Base-by-base conservation (phyloP, 2,888 invertebrate species). In the Platycnemis pennipes region DNA sequence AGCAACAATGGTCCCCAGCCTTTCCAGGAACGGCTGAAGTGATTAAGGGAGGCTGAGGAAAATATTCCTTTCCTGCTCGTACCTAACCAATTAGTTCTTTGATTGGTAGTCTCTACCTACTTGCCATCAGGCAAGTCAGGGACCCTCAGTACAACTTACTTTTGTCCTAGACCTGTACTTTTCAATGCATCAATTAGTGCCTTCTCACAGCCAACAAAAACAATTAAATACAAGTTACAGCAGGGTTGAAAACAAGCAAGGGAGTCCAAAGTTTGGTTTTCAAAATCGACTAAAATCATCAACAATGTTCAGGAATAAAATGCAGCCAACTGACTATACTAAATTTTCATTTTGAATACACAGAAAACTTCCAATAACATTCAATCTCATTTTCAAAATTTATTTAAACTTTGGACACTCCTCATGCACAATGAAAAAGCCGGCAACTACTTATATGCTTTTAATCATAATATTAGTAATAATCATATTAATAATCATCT, bases 401-500 rank as follows among this genome's bases (percentile, higher is more conserved):
- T 94, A 89, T 85, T 94, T 94, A 91, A 94, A 94, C 88, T 89
- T 89, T 87, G 89, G 49, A 94, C 94, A 94, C 86, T 56, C 88
- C 87, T 94, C 69, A 94, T 94, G 94, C 88, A 86, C 94, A 94
- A 94, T 88, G 86, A 94, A 86, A 69, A 94, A 94, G 94, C 88
- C 49, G 94, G 87, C 91, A 94, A 94, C 89, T 94, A 94, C 94
- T 85, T 89, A 56, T 89, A 94, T 95, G 94, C 88, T 94, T 94
- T 94, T 94, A 94, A 94, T 95, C 94, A 95, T 95, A 95, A 95
- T 95, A 95, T 94, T 89, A 95, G 94, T 94, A 94, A 95, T 95
- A 95, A 94, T 94, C 95, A 95, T 95, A 95, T 95, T 95, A 94
- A 95, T 94, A 95, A 95, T 95, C 94, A 94, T 94, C 94, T 94